Evolutionary conservation across 1,140 invertebrate species (phyloP), one percentile per base, ranked within the genome.

Genomic region (Drosophila auraria): DNA sequence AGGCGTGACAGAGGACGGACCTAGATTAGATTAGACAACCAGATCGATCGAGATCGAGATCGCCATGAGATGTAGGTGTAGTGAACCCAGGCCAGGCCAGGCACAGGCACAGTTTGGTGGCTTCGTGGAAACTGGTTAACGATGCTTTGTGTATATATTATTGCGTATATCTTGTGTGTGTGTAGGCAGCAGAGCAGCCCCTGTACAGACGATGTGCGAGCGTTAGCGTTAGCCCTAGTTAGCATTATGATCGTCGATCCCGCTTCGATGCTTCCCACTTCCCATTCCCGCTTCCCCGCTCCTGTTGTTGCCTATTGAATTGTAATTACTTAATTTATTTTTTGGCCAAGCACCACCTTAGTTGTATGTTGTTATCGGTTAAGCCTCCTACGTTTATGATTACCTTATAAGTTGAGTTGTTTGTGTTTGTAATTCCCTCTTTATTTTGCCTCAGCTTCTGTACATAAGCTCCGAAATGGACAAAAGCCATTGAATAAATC

Each of bases 401-500:
- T 77, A 76, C 15, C 33, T 38, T 49, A 57, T 57, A 61, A 56
- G 57, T 79, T 71, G 40, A 36, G 25, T 77, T 78, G 27, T 66
- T 68, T 77, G 54, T 40, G 49, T 77, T 60, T 57, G 54, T 40
- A 33, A 12, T 54, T 54, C 53, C 23, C 47, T 27, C 63, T 54
- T 72, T 63, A 36, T 51, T 57, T 73, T 71, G 25, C 51, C 66
- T 36, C 68, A 59, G 50, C 71, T 60, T 57, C 49, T 87, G 83
- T 87, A 87, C 47, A 83, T 89, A 89, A 54, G 77, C 77, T 80
- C 42, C 25, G 49, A 30, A 58, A 76, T 51, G 50, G 75, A 40
- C 33, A 40, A 79, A 79, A 60, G 83, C 83, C 83, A 87, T 87
- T 87, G 84, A 87, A 87, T 87, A 87, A 87, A 87, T 80, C 50